Evolutionary conservation across 2,888 invertebrate genomes (phyloP).

Genomic region (Pollenia griseotomentosa): DNA sequence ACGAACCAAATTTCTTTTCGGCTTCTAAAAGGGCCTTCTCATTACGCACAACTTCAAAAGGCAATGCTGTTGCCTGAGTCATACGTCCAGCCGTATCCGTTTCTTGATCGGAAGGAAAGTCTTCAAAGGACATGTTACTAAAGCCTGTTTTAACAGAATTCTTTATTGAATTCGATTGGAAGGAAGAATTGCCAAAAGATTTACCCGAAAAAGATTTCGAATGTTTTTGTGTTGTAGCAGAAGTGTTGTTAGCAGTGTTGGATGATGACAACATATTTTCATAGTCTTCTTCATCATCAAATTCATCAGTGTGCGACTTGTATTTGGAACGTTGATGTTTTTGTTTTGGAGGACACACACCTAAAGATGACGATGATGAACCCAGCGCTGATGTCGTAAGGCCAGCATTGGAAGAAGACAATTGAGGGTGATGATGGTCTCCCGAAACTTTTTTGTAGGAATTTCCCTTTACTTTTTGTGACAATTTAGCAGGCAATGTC

Average conservation of each 20-base stretch:
- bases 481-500: slow-evolving; percentile 82
- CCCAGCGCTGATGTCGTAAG: slow-evolving; percentile 77
- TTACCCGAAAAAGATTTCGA: slow-evolving; percentile 68
- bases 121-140: slow-evolving; percentile 91
- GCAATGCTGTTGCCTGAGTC: slow-evolving; percentile 84
- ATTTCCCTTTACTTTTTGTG: slow-evolving; percentile 83
- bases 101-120: slow-evolving; percentile 89
- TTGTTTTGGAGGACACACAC: slow-evolving; percentile 78
- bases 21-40: slow-evolving; percentile 84
- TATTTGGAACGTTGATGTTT: slow-evolving; percentile 80
- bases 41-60: slow-evolving; percentile 88
- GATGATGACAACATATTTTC: slow-evolving; percentile 63
- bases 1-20: slow-evolving; percentile 85
- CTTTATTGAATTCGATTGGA: slow-evolving; percentile 83
- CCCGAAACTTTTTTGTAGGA: slow-evolving; percentile 82
- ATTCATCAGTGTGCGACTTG: slow-evolving; percentile 78
- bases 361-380: slow-evolving; percentile 79
- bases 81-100: slow-evolving; percentile 79
- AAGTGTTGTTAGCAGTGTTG: slow-evolving; percentile 33
- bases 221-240: slow-evolving; percentile 62
- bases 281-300: slow-evolving; percentile 76
- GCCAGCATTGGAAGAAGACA: slow-evolving; percentile 17
- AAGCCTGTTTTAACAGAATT: slow-evolving; percentile 86
- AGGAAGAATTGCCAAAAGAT: slow-evolving; percentile 71
- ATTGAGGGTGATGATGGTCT: slow-evolving; percentile 35